phyloP scores from a whole-genome alignment of 2,797 vertebrate species.

The Micropoecilia bifurca region DNA sequence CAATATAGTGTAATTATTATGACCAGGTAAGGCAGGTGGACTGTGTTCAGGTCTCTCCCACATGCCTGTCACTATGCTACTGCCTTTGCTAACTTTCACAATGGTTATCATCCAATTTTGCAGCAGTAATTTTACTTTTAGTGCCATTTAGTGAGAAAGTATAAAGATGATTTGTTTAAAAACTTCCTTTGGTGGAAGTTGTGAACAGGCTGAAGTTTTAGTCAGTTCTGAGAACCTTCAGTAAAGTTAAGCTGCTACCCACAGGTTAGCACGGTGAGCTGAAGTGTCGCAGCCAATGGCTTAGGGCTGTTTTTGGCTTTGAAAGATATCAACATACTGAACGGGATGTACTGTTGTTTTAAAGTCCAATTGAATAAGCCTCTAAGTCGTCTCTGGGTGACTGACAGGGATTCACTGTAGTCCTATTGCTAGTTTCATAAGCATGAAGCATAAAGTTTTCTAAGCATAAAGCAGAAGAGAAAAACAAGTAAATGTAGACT shows the following conservation, averaged over 20 bases:
- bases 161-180: background rate
- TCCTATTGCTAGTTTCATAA: background rate
- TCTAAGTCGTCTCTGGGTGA: background rate
- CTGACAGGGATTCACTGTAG: background rate
- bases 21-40: background rate
- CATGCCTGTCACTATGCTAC: background rate
- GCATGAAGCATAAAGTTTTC: background rate
- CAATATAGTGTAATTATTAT: background rate
- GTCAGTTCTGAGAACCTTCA: background rate
- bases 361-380: background rate
- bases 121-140: background rate
- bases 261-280: background rate
- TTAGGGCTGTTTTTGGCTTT: background rate
- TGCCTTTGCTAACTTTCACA: background rate
- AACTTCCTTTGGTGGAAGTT: background rate
- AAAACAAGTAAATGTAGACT: background rate
- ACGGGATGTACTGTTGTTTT: background rate
- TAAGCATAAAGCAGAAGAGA: background rate
- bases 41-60: background rate
- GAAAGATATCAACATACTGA: background rate
- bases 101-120: background rate
- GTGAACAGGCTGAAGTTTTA: background rate
- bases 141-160: background rate
- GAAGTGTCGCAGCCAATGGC: background rate
- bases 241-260: background rate